These are phyloP conservation scores for Cheilinus undulatus DNA, from an alignment of 2,113 vertebrate species.

Conservation along the genomic window DNA sequence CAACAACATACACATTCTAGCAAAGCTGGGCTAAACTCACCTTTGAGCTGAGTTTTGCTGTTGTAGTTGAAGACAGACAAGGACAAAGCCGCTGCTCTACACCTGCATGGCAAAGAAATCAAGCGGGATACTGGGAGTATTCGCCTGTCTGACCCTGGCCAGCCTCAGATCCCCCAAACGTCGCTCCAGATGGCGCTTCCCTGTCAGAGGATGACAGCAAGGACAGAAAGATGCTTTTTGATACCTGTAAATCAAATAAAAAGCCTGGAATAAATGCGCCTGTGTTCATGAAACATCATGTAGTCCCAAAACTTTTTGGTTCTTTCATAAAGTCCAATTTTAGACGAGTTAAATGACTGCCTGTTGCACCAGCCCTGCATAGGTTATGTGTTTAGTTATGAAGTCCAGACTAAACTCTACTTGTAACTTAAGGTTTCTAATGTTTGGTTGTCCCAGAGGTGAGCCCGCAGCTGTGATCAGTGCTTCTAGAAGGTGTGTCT, in stretches of 20 bases:
- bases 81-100: slow-evolving; percentile 15
- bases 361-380: too few species aligned
- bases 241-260: slow-evolving; percentile 1
- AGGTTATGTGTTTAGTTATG: too few species aligned
- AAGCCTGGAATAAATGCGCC: slow-evolving; percentile 10
- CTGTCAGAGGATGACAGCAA: slow-evolving; percentile 48
- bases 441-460: too few species aligned
- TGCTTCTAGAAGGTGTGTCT: too few species aligned
- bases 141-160: slow-evolving; percentile 74
- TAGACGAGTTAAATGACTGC: too few species aligned
- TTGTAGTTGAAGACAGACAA: background rate
- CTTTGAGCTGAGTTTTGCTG: background rate
- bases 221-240: background rate
- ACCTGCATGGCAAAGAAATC: slow-evolving; percentile 75
- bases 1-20: background rate
- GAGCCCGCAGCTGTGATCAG: too few species aligned
- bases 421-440: too few species aligned
- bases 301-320: background rate
- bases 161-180: slow-evolving; percentile 70
- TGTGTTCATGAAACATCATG: background rate
- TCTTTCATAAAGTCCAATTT: background rate
- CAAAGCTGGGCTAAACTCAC: background rate
- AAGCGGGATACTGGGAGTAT: slow-evolving; percentile 67
- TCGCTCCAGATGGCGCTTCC: slow-evolving; percentile 70
- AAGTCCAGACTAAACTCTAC: too few species aligned